These are phyloP conservation scores for Ornithoptera priamus DNA, from an alignment of 2,888 invertebrate genomes.

Conservation along the genomic window DNA sequence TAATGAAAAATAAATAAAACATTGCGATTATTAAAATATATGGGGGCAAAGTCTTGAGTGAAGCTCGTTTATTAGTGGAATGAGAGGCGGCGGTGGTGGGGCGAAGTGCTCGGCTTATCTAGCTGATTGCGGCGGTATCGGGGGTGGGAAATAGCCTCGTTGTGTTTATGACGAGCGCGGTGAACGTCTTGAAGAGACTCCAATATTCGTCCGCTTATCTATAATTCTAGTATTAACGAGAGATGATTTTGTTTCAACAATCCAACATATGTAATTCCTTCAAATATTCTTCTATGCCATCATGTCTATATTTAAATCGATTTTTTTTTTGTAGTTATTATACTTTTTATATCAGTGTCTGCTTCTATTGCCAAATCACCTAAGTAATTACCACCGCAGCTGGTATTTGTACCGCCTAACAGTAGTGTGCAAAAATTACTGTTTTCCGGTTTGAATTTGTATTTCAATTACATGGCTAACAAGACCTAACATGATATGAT, in stretches of 20 bases:
- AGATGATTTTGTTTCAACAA: background rate
- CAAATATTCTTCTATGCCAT: background rate
- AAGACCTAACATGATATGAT: too few relatives aligned
- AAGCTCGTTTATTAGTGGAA: slow-evolving; percentile 9
- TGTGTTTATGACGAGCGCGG: slow-evolving; percentile 44
- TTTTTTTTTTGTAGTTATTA: background rate
- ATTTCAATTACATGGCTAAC: too few relatives aligned
- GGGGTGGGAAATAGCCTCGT: slow-evolving; percentile 40
- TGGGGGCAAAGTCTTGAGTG: background rate
- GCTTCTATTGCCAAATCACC: too few relatives aligned
- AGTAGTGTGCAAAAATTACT: too few relatives aligned
- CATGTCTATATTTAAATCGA: background rate
- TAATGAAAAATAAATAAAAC: background rate
- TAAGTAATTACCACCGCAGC: too few relatives aligned
- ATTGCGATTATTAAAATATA: background rate
- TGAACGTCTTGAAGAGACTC: slow-evolving; percentile 41
- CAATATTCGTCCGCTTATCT: slow-evolving; percentile 16
- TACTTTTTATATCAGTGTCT: background rate
- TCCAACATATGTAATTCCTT: background rate
- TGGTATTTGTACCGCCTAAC: too few relatives aligned
- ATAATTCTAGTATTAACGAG: slow-evolving; percentile 17
- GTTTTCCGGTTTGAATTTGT: too few relatives aligned
- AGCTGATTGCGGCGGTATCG: slow-evolving; percentile 30
- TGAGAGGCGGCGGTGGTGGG: background rate
- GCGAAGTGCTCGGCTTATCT: slow-evolving; percentile 28